phyloP scores from a whole-genome alignment of 2,888 invertebrate genomes.

The Eristalis tenax region DNA sequence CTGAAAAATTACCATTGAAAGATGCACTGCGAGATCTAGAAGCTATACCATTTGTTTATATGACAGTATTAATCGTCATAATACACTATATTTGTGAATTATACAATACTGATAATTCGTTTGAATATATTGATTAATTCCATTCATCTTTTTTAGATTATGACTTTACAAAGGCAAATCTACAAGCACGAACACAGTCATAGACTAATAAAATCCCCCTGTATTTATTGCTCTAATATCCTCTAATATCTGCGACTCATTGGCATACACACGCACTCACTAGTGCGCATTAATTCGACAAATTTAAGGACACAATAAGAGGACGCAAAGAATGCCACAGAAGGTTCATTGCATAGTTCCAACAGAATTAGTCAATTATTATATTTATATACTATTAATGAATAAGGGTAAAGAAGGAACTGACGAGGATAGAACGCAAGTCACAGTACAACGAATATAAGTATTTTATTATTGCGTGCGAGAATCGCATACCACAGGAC shows the following conservation, averaged over 20 bases:
- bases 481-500: conserved; percentile 64
- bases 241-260: conserved; percentile 32
- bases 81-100: too few species aligned
- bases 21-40: too few species aligned
- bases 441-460: conserved; percentile 23
- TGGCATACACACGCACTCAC: conserved; percentile 19
- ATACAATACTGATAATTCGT: too few species aligned
- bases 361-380: conserved; percentile 71
- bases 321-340: conserved; percentile 44
- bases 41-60: too few species aligned
- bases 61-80: too few species aligned
- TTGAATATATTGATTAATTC: too few species aligned
- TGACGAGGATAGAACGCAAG: conserved; percentile 5
- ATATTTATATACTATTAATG: conserved; percentile 64
- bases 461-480: conserved; percentile 61
- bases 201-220: conserved; percentile 42
- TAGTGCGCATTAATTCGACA: conserved; percentile 28
- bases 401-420: conserved; percentile 31
- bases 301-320: conserved; percentile 41
- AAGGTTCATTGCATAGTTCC: conserved; percentile 58
- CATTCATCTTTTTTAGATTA: neutral
- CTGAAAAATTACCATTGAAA: too few species aligned
- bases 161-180: neutral
- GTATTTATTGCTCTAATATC: conserved; percentile 1
- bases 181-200: conserved; percentile 3